A percentile compares a stretch with the other conserved stretches of the same genome.
Conservation (phyloP, 2,797 vertebrate genomes). For the Trachurus trachurus region DNA sequence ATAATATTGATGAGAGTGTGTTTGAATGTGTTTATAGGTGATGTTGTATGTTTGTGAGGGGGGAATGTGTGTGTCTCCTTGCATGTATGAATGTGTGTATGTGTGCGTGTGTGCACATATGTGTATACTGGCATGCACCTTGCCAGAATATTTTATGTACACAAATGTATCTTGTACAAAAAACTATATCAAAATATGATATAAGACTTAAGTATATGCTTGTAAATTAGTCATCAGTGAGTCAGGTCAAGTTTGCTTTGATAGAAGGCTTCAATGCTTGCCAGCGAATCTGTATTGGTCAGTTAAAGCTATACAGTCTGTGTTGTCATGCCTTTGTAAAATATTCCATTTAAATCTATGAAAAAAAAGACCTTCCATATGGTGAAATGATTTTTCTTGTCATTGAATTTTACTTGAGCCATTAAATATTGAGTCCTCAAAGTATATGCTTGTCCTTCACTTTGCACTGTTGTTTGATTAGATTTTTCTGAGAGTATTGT, state of each 20-base stretch:
- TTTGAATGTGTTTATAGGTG: conserved; percentile 75
- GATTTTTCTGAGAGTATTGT: conserved; percentile 26
- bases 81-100: conserved; percentile 56
- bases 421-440: conserved; percentile 89
- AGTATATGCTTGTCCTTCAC: conserved; percentile 69
- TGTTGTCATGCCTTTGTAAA: conserved; percentile 92
- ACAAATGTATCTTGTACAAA: conserved; percentile 89
- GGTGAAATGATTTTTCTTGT: conserved; percentile 89
- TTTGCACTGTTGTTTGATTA: conserved; percentile 38
- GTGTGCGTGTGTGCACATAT: conserved; percentile 65
- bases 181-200: conserved; percentile 85
- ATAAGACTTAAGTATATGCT: conserved; percentile 94
- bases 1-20: conserved; percentile 78
- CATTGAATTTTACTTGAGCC: conserved; percentile 89
- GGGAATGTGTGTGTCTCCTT: conserved; percentile 41
- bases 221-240: conserved; percentile 90
- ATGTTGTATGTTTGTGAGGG: conserved; percentile 58
- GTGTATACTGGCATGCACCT: conserved; percentile 80
- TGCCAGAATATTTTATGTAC: conserved; percentile 86
- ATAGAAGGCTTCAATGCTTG: conserved; percentile 89
- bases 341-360: conserved; percentile 88
- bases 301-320: conserved; percentile 87
- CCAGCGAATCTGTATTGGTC: conserved; percentile 90
- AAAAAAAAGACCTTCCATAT: conserved; percentile 84
- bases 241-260: conserved; percentile 89